A percentile compares a stretch with the other conserved stretches of the same genome.
phyloP scores from a whole-genome alignment of 2,797 vertebrate species.

The Oryzias dopingdopingensis region DNA sequence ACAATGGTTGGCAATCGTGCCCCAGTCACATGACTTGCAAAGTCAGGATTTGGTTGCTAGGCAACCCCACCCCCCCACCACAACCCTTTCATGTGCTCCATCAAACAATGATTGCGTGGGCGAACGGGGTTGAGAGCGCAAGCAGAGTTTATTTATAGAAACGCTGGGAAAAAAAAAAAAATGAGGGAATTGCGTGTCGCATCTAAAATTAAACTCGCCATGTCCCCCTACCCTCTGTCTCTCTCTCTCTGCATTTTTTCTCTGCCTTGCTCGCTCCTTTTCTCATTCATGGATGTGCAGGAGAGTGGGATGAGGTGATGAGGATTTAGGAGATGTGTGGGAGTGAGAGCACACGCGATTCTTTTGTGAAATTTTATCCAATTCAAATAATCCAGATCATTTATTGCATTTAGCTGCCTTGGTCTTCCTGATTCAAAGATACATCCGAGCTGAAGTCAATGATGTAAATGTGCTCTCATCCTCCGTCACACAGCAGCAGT shows the following conservation, averaged over 20 bases:
- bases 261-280: not conserved
- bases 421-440: not conserved
- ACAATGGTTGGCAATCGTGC: constrained; percentile 48
- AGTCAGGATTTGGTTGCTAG: constrained; percentile 67
- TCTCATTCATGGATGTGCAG: constrained; percentile 58
- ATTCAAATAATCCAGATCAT: constrained; percentile 6
- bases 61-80: constrained; percentile 52
- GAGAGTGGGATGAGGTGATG: constrained; percentile 21
- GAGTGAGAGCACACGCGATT: constrained; percentile 3
- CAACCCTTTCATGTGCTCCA: constrained; percentile 25
- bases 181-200: constrained; percentile 48
- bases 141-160: constrained; percentile 71
- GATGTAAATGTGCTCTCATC: constrained; percentile 5
- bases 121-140: constrained; percentile 6
- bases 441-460: not conserved
- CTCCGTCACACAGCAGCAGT: not conserved
- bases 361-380: constrained; percentile 4
- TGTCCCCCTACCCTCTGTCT: constrained; percentile 7
- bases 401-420: not conserved
- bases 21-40: constrained; percentile 58
- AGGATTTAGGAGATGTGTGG: constrained; percentile 13
- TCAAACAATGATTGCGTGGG: constrained; percentile 39
- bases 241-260: not conserved
- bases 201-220: constrained; percentile 67
- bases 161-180: constrained; percentile 31